Evolutionary conservation across 1,140 invertebrate species (phyloP), one percentile per base, ranked within the genome.

Genomic region (Metopolophium dirhodum): DNA sequence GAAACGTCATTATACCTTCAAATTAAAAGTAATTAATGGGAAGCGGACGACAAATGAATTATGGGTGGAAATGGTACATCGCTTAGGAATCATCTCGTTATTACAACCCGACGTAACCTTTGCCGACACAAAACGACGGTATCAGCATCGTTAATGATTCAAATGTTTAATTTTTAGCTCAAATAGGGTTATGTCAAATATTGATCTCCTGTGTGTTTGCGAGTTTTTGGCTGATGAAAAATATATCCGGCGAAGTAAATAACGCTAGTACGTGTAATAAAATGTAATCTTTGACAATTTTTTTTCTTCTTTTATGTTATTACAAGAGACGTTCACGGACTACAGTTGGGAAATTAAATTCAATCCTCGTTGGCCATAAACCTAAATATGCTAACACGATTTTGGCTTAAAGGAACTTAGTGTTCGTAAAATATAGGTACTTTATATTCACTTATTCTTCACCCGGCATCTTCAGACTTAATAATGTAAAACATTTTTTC

Each of bases 101-200:
- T 49, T n/a, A n/a, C 30, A n/a, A 87, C 30, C 86, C 86, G 26
- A 2, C 85, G 86, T 22, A n/a, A 51, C 45, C 30, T 22, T 47
- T 87, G 20, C 30, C 18, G 11, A n/a, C 47, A 87, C 30, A 22
- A 35, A 87, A 87, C 30, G 45, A 87, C 45, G 18, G 26, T 87
- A 87, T 87, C 45, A n/a, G 18, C 30, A 35, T 87, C 86, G 86
- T 87, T 51, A 87, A 87, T 87, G 22, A 87, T 87, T 87, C n/a
- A 35, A 87, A 87, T 47, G 86, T 49, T 87, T 87, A 49, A 35
- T 49, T 85, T 49, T n/a, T 1, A 87, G 18, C 86, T 51, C 45
- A 35, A 87, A 87, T 20, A 3, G 18, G 51, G 45, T 51, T 49
- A 35, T 14, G n/a, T 1, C 18, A 51, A 51, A 49, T 30, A 51